A percentile compares a stretch with the other conserved stretches of the same genome.
phyloP scores from a whole-genome alignment of 1,140 invertebrate genomes.

The Bombus affinis region DNA sequence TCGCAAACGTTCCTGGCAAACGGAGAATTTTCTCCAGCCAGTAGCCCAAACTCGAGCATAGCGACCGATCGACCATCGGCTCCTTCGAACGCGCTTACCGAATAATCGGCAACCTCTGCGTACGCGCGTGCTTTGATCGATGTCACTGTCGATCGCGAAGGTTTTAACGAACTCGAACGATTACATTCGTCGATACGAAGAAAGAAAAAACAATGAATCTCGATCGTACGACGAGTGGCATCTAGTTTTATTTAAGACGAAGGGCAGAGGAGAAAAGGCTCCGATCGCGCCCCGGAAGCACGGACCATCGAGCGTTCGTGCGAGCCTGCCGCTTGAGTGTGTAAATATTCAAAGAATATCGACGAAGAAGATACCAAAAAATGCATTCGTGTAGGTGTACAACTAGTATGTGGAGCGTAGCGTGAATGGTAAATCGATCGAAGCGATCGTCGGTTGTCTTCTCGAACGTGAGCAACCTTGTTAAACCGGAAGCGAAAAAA shows the following conservation, averaged over 20 bases:
- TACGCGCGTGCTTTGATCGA: background rate
- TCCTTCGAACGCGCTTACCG: background rate
- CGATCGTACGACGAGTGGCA: background rate
- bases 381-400: conserved; percentile 54
- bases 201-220: too few relatives aligned
- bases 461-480: background rate
- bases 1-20: background rate
- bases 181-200: background rate
- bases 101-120: background rate
- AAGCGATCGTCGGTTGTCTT: conserved; percentile 35
- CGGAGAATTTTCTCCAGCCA: background rate
- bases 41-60: background rate
- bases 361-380: conserved; percentile 18
- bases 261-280: background rate
- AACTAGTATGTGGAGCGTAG: conserved; percentile 25
- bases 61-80: background rate
- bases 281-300: conserved; percentile 27
- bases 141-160: background rate
- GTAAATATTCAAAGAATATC: conserved; percentile 60
- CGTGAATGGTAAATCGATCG: conserved; percentile 34
- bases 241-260: background rate
- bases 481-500: conserved; percentile 13
- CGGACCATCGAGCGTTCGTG: conserved; percentile 46
- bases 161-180: background rate
- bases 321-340: conserved; percentile 64